Conservation (phyloP, 2,113 vertebrate species). For the Microtus ochrogaster region DNA sequence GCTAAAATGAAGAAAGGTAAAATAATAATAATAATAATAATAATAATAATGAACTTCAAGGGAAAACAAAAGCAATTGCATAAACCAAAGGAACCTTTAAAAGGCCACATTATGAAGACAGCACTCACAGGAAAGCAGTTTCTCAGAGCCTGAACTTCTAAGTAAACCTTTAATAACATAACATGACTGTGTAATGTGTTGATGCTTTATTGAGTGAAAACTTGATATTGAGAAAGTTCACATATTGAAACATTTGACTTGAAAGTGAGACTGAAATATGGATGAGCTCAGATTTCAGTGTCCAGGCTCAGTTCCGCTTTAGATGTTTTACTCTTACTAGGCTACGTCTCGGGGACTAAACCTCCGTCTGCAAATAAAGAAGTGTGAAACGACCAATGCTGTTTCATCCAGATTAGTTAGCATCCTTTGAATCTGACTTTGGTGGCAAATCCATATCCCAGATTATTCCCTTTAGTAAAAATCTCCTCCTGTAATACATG, state of each 20-base stretch:
- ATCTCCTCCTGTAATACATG: slow-evolving; percentile 21
- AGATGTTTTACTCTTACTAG: slow-evolving; percentile 9
- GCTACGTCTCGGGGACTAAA: background rate
- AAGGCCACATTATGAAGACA: background rate
- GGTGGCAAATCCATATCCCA: background rate
- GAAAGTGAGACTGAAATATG: background rate
- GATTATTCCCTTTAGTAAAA: slow-evolving; percentile 39
- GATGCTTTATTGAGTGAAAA: slow-evolving; percentile 35
- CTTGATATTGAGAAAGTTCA: background rate
- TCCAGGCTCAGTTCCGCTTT: background rate
- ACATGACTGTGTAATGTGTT: background rate
- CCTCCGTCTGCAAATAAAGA: background rate
- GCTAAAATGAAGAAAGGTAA: background rate
- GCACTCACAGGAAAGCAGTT: background rate
- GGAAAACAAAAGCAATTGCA: background rate
- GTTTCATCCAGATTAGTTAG: background rate
- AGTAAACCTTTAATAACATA: background rate
- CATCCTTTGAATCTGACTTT: background rate
- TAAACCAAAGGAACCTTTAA: background rate
- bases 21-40: background rate
- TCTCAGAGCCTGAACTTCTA: slow-evolving; percentile 11
- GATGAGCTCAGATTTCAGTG: background rate
- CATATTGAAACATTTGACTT: background rate
- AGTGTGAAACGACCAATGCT: background rate
- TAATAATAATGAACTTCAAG: background rate